These are phyloP conservation scores for Laterallus jamaicensis DNA, from an alignment of 2,113 vertebrate genomes.

Conservation along the genomic window DNA sequence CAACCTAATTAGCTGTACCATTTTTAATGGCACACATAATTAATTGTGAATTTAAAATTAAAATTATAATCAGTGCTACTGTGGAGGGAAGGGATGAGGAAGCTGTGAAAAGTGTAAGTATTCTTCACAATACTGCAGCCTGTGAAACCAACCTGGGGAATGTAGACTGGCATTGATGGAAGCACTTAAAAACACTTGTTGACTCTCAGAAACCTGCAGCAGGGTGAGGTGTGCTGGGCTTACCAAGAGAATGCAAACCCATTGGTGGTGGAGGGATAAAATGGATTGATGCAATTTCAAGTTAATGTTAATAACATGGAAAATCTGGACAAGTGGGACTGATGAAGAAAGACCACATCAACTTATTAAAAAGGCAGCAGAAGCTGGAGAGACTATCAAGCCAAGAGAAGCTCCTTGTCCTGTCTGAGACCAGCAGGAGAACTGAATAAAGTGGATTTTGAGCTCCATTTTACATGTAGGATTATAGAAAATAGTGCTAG, in stretches of 20 bases:
- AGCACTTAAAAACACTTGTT: background rate
- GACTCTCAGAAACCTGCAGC: background rate
- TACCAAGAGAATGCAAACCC: background rate
- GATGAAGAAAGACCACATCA: background rate
- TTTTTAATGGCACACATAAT: conserved; percentile 61
- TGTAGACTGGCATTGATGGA: background rate
- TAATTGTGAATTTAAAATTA: conserved; percentile 60
- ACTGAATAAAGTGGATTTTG: background rate
- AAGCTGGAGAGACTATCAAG: background rate
- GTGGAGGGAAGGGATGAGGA: background rate
- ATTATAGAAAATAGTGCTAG: background rate
- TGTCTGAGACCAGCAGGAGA: background rate
- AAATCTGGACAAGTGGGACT: background rate
- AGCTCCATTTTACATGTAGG: background rate
- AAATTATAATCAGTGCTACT: conserved; percentile 43
- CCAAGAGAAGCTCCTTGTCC: background rate
- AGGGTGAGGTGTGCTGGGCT: background rate
- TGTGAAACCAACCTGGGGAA: background rate
- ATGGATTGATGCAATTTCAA: background rate
- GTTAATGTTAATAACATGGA: background rate
- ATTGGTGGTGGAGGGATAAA: background rate
- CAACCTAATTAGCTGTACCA: conserved; percentile 52
- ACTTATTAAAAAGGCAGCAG: background rate
- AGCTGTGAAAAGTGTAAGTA: background rate
- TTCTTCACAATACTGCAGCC: background rate